Evolutionary conservation across 2,888 invertebrate genomes (phyloP), one percentile per base, ranked within the genome.

Genomic region (Neoitamus cyanurus): DNA sequence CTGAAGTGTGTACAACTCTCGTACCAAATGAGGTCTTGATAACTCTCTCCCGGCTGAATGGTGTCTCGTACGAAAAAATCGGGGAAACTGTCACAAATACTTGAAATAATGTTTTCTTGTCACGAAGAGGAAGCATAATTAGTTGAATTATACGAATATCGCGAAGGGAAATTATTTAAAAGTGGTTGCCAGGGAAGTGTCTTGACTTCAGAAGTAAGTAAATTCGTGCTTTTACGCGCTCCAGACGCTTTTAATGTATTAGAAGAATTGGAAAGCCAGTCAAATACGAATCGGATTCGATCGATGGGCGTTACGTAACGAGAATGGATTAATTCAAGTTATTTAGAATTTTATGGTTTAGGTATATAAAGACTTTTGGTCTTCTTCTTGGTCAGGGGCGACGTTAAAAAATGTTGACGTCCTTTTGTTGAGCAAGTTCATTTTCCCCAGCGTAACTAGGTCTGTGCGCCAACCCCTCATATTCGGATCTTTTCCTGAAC

Each of bases 1-100:
- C 75, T 37, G 25, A 37, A 75, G 75, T 75, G 75, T 75, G 75
- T 75, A 75, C 75, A 75, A 75, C 20, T 42, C 36, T 37, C 11
- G 25, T 42, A n/a, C 11, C 28, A 75, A 75, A 75, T 75, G 75
- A 75, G 25, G 36, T 37, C 37, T 36, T 75, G 75, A 75, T 75
- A 75, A 75, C 75, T 75, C 28, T 31, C 70, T 31, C 31, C n/a
- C 15, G 28, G 34, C 15, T 31, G 36, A 37, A 75, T 15, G 15
- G 36, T 15, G n/a, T 25, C 36, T 20, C 37, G n/a, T 25, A 34
- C 25, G 15, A 3, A 75, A 75, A 75, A 75, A 75, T 34, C 36
- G 75, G n/a, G 34, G 28, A 25, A 42, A 37, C 0, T 11, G 75
- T 42, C 75, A 75, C 4, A 25, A 6, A 75, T 37, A 37, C 72